Evolutionary conservation across 2,113 vertebrate species (phyloP).

Genomic region (Pelusios castaneus): DNA sequence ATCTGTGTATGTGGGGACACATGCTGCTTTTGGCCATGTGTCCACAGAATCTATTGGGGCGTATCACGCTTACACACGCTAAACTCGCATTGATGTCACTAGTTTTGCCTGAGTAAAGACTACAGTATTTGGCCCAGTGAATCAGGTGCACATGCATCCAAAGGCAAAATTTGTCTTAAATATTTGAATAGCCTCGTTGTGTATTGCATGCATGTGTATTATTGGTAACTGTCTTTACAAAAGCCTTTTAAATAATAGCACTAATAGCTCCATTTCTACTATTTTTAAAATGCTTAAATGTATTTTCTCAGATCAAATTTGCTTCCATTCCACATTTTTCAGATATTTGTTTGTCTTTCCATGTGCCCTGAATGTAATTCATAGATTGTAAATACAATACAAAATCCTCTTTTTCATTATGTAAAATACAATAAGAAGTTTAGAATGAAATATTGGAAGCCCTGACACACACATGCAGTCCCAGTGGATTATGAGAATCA

Average conservation of each 20-base stretch:
- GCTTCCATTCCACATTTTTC: neutral
- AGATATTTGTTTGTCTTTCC: neutral
- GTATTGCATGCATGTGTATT: neutral
- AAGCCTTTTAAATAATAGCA: neutral
- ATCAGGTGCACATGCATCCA: neutral
- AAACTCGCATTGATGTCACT: neutral
- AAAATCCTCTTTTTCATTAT: rapidly evolving
- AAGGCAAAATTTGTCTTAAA: neutral
- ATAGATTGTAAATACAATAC: neutral
- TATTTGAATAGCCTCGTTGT: neutral
- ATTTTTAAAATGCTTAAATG: neutral
- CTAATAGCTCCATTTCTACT: neutral
- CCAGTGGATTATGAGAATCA: neutral
- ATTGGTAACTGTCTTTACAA: neutral
- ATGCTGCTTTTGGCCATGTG: neutral
- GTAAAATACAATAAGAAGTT: neutral
- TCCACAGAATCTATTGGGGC: neutral
- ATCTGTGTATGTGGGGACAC: neutral
- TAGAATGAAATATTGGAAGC: neutral
- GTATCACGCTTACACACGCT: neutral
- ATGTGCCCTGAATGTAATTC: neutral
- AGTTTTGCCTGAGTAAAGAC: neutral
- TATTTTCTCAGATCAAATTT: neutral
- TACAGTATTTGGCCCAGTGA: neutral
- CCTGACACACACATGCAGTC: neutral